Base-by-base conservation (phyloP, 2,888 invertebrate species). In the Saturnia japonica region DNA sequence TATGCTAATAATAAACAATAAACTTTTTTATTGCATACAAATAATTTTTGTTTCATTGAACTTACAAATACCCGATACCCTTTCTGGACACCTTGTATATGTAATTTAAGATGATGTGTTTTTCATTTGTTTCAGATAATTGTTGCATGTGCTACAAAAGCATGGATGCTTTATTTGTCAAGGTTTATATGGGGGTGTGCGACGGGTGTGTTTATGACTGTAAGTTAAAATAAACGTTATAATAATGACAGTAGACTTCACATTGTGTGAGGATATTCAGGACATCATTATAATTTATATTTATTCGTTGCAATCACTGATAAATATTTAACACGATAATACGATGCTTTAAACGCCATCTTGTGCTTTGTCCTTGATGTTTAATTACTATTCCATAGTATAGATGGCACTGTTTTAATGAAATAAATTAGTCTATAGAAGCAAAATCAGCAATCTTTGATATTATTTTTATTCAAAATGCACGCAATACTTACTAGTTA, bases 101-200 rank as follows among this genome's bases (percentile, higher is more conserved):
- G n/a, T n/a, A n/a, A n/a, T n/a, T n/a, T n/a, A n/a, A n/a, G n/a
- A n/a, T n/a, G n/a, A n/a, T 47, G 3, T n/a, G 16, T 25, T 40
- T 68, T 42, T 22, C 57, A 22, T 47, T 67, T 3, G 60, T 88
- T 88, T 66, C 84, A 93, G 93, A 73, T 94, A 4, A 76, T 94
- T 45, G 86, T 93, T 16, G 81, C 92, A 8, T 77, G 82, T 16
- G 91, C 92, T 0, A 80, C 84, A 71, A 82, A 85, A 14, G 89
- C 94, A 0, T 94, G 93, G 86, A 78, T 93, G 72, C 82, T 95
- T 1, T 94, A 90, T 74, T 72, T 90, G 0, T 87, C 93, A 16
- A 88, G 93, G 62, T 90, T 94, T 71, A 80, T 94, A 22, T 94
- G 94, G 86, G 95, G 95, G 0, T 75, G 88, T 12, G 94, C 94